Conservation (phyloP, 2,888 invertebrate genomes). For the Eurytoma adleriae region DNA sequence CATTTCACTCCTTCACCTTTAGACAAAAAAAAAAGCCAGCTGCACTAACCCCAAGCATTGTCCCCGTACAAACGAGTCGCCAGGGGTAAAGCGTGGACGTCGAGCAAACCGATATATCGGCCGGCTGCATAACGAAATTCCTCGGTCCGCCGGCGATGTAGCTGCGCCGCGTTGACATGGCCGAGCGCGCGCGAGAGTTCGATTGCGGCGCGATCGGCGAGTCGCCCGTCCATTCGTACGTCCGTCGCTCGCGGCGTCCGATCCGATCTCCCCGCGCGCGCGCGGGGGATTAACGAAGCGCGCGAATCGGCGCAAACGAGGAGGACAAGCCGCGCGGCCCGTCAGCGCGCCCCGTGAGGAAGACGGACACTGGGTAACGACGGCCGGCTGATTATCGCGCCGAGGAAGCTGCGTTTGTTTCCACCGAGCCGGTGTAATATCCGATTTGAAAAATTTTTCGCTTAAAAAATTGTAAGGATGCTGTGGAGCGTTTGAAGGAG, state of each 20-base stretch:
- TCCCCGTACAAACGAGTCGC: not conserved
- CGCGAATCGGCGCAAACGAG: conserved; percentile 23
- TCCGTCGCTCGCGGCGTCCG: conserved; percentile 59
- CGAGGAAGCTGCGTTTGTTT: not conserved
- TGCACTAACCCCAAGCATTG: too few species aligned
- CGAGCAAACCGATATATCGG: conserved; percentile 1
- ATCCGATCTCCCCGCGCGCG: conserved; percentile 62
- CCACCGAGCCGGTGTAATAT: too few species aligned
- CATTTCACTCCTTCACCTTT: too few species aligned
- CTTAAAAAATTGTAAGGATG: too few species aligned
- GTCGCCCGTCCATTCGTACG: conserved; percentile 59
- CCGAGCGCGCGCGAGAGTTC: conserved; percentile 58
- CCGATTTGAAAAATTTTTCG: too few species aligned
- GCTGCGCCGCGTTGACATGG: conserved; percentile 16
- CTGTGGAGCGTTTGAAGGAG: too few species aligned
- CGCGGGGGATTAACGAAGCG: conserved; percentile 63
- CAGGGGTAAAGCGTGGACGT: not conserved
- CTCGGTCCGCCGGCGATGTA: not conserved
- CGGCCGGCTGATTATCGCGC: not conserved
- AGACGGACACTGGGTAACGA: too few species aligned
- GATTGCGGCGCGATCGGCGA: conserved; percentile 51
- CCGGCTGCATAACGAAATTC: conserved; percentile 47
- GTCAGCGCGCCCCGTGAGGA: too few species aligned
- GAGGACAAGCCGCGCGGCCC: too few species aligned
- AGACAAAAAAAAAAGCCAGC: too few species aligned